Base-by-base conservation (phyloP, 2,113 vertebrate species). In the Orycteropus afer region DNA sequence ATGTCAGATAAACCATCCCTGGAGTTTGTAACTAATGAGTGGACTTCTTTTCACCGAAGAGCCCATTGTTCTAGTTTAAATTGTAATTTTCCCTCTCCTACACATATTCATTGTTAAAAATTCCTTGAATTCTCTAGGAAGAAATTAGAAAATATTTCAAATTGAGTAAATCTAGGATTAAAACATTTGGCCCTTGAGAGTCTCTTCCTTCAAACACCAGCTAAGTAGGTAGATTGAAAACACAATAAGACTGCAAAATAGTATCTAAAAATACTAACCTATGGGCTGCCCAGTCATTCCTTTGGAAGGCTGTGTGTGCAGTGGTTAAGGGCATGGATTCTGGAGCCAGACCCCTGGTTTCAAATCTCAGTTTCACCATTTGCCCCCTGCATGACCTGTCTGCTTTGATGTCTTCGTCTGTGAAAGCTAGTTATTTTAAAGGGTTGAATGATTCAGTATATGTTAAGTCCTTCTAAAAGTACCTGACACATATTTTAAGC, bases 51-150 rank as follows among this genome's bases (percentile, higher is more conserved):
- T 84, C 73, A 69, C 57, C 14, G 73, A 73, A 20, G 65, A 81
- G n/a, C 74, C 84, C 67, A 29, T 1, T 1, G n/a, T 93, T 81
- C 84, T 53, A 53, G 53, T 53, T 95, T 27, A 67, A 40, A 53
- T 55, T 76, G 69, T 18, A 49, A 40, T 91, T 65, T 90, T 69
- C 57, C 32, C 37, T 87, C 61, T 78, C 53, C 29, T 49, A 45
- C 0, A 34, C 73, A 51, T 0, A 0, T 79, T 45, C 14, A 15
- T 61, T 65, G n/a, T 57, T 49, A 71, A 57, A 6, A 82, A 22
- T 51, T 90, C 51, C 76, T 91, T 86, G 42, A 90, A 84, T 95
- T 95, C 76, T 91, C 53, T 15, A 22, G 27, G 59, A 95, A 83
- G 51, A 83, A 47, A 51, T n/a, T 90, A 37, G 82, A 94, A 74